phyloP scores from a whole-genome alignment of 2,888 invertebrate genomes.

The Arge pagana region DNA sequence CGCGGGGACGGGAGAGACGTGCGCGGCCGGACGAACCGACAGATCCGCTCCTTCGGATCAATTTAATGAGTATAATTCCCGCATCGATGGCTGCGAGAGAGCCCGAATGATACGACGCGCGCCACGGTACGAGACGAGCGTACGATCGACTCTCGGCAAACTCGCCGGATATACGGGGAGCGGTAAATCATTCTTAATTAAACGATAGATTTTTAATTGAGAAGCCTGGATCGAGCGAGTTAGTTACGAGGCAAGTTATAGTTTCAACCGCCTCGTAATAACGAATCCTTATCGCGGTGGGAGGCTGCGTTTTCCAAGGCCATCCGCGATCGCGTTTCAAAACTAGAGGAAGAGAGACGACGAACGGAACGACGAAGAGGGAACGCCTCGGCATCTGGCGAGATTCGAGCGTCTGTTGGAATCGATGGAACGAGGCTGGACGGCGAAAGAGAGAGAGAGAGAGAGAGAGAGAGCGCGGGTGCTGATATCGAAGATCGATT shows the following conservation, averaged over 20 bases:
- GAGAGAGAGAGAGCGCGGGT: neutral
- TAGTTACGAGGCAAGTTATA: slow-evolving; percentile 52
- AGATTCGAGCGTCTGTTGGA: slow-evolving; percentile 16
- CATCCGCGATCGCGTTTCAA: slow-evolving; percentile 42
- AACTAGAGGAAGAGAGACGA: neutral
- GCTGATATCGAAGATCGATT: too few species aligned
- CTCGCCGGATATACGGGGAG: neutral
- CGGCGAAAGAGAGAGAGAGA: neutral
- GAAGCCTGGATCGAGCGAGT: slow-evolving; percentile 44
- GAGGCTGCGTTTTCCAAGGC: slow-evolving; percentile 43
- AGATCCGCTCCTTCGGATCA: slow-evolving; percentile 35
- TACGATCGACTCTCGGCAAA: slow-evolving; percentile 21
- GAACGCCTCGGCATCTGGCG: slow-evolving; percentile 15
- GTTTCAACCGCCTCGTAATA: slow-evolving; percentile 34
- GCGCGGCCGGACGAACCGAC: slow-evolving; percentile 28
- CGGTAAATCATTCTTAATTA: slow-evolving; percentile 57
- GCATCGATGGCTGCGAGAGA: slow-evolving; percentile 52
- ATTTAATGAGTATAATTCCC: slow-evolving; percentile 58
- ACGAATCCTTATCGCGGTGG: slow-evolving; percentile 46
- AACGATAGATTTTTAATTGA: slow-evolving; percentile 57
- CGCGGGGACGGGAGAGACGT: neutral
- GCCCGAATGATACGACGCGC: slow-evolving; percentile 40
- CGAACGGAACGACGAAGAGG: slow-evolving; percentile 16
- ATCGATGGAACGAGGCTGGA: neutral
- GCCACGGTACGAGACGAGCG: slow-evolving; percentile 24